Conservation (phyloP, 2,888 invertebrate genomes). For the Orthonevra nobilis region DNA sequence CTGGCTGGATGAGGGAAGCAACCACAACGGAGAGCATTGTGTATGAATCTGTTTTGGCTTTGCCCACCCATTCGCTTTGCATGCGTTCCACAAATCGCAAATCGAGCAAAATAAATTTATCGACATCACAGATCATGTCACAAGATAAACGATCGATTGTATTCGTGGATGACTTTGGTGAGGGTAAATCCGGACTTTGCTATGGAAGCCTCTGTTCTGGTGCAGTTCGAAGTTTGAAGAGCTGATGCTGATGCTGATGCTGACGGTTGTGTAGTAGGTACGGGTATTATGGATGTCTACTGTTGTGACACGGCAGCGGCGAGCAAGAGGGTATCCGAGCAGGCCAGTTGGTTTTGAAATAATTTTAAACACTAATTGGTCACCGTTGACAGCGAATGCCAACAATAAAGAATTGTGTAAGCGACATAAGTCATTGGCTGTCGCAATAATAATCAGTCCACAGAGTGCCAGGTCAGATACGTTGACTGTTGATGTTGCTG, state of each 20-base stretch:
- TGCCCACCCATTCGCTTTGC: conserved; percentile 71
- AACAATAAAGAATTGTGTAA: conserved; percentile 68
- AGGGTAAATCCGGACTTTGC: conserved; percentile 55
- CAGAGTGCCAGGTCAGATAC: conserved; percentile 63
- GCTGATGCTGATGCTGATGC: conserved; percentile 39
- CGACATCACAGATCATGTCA: conserved; percentile 75
- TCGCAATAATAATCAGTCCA: conserved; percentile 69
- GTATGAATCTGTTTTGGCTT: conserved; percentile 56
- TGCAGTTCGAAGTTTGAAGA: conserved; percentile 56
- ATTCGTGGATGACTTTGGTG: conserved; percentile 65
- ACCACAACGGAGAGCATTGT: conserved; percentile 62
- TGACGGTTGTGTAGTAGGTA: no score
- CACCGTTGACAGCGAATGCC: conserved; percentile 67
- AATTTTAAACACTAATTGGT: conserved; percentile 71
- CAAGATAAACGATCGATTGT: conserved; percentile 75
- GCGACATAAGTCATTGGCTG: conserved; percentile 69
- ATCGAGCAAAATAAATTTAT: conserved; percentile 72
- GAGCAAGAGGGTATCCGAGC: conserved; percentile 44
- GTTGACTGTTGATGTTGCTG: conserved; percentile 15
- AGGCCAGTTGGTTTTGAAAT: conserved; percentile 62
- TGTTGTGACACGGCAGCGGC: neutral
- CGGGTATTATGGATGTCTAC: conserved; percentile 19
- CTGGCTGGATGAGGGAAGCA: no score
- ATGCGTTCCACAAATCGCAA: conserved; percentile 71
- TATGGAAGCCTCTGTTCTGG: conserved; percentile 40